These are phyloP conservation scores for Nomada fabriciana DNA, from an alignment of 2,888 invertebrate genomes.

Conservation along the genomic window DNA sequence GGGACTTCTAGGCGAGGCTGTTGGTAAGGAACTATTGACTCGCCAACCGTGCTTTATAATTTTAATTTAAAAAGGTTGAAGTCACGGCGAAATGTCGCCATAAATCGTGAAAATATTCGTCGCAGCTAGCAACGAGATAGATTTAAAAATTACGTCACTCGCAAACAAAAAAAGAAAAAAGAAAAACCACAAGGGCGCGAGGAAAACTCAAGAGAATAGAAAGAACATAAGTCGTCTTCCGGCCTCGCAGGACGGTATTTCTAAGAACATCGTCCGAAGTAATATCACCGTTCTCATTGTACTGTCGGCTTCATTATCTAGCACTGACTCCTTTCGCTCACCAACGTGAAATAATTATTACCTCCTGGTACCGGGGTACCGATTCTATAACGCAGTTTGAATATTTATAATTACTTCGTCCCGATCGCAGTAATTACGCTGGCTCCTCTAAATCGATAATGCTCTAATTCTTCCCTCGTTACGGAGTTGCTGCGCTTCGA, in stretches of 20 bases:
- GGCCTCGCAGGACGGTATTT: constrained; percentile 45
- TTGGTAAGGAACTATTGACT: background rate
- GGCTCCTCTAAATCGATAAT: background rate
- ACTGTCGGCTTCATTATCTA: constrained; percentile 11
- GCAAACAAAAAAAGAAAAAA: background rate
- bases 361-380: background rate
- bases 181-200: constrained; percentile 38
- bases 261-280: constrained; percentile 59
- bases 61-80: background rate
- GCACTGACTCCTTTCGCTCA: constrained; percentile 2
- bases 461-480: constrained; percentile 5
- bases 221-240: constrained; percentile 47
- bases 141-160: constrained; percentile 59
- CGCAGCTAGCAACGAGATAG: constrained; percentile 21
- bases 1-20: background rate
- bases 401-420: constrained; percentile 38
- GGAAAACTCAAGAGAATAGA: constrained; percentile 37
- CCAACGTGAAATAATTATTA: constrained; percentile 51
- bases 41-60: background rate
- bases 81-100: constrained; percentile 7
- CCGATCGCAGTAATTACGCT: background rate
- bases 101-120: constrained; percentile 40
- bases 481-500: background rate
- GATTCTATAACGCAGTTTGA: constrained; percentile 37
- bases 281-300: constrained; percentile 57